phyloP scores from a whole-genome alignment of 2,797 vertebrate genomes.

The Parauchenoglanis punctatus region DNA sequence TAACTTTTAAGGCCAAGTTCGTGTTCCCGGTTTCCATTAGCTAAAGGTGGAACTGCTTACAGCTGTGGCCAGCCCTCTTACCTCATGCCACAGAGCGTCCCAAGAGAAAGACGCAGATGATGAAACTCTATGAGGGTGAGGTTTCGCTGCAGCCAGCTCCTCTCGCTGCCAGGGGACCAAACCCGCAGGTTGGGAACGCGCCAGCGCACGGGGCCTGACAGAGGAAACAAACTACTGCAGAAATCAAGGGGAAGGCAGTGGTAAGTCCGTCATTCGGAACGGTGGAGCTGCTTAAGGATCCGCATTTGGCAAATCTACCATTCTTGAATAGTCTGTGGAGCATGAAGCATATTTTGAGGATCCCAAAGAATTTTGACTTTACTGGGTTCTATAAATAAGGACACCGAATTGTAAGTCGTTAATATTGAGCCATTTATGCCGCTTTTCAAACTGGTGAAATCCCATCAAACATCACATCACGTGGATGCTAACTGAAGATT shows the following conservation, averaged over 20 bases:
- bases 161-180: constrained; percentile 41
- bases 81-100: constrained; percentile 53
- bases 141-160: constrained; percentile 45
- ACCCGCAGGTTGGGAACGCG: constrained; percentile 43
- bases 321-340: background rate
- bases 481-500: background rate
- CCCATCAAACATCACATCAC: background rate
- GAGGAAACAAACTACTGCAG: constrained; percentile 43
- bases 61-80: constrained; percentile 58
- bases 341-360: background rate
- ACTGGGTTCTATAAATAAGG: too few relatives aligned
- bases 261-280: background rate
- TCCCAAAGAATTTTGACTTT: background rate
- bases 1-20: constrained; percentile 41
- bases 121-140: constrained; percentile 51
- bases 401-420: background rate
- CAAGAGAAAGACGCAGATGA: constrained; percentile 47
- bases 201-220: constrained; percentile 37
- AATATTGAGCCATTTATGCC: background rate
- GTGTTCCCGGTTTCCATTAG: constrained; percentile 54
- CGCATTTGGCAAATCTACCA: background rate
- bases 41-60: constrained; percentile 55
- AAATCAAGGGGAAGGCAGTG: background rate
- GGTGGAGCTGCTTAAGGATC: background rate
- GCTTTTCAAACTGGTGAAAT: background rate